Percentiles rank a stretch among this genome's conserved stretches.
Evolutionary conservation across 2,888 invertebrate genomes (phyloP).

Genomic region (Campaea margaritaria): DNA sequence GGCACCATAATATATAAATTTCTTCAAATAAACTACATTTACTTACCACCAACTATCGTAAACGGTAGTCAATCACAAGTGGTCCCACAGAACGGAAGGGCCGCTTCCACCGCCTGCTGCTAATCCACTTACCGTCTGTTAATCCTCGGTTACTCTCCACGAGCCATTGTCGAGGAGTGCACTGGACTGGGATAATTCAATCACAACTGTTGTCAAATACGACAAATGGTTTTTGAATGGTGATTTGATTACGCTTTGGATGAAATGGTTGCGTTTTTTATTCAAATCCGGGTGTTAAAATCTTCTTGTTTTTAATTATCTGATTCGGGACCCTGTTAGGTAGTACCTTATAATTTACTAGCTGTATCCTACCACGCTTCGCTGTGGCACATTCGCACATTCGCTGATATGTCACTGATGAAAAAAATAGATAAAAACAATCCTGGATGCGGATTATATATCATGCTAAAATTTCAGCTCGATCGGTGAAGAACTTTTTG

Average conservation of each 20-base stretch:
- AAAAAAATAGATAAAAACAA: no score
- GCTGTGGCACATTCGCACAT: no score
- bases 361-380: no score
- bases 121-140: conserved; percentile 74
- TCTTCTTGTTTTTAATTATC: neutral
- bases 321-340: no score
- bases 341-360: no score
- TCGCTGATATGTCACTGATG: no score
- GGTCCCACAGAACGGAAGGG: conserved; percentile 51
- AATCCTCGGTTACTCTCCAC: conserved; percentile 58
- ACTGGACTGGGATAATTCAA: conserved; percentile 64
- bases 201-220: conserved; percentile 58
- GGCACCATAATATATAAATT: no score
- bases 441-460: no score
- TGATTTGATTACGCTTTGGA: conserved; percentile 32
- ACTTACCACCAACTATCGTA: neutral
- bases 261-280: conserved; percentile 9
- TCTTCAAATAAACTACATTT: neutral
- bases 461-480: no score
- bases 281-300: neutral
- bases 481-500: no score
- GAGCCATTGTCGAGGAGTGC: conserved; percentile 54
- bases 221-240: conserved; percentile 32
- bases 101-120: conserved; percentile 58
- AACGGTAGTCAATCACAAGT: conserved; percentile 19